Conservation (phyloP, 1,140 invertebrate genomes). For the Drosophila auraria region DNA sequence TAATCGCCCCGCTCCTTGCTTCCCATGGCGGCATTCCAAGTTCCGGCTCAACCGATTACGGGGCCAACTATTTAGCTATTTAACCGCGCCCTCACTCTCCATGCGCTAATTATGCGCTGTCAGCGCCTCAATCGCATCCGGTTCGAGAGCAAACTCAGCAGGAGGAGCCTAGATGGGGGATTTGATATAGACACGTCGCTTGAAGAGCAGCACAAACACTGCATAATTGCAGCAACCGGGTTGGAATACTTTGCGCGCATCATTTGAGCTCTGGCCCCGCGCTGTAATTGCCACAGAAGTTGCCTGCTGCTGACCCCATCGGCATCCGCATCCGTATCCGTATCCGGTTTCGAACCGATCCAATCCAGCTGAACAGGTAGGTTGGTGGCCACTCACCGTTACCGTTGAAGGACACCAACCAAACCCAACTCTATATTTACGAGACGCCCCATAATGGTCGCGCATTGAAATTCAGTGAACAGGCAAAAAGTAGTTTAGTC, state of each 20-base stretch:
- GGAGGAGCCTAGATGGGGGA: neutral
- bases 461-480: conserved; percentile 73
- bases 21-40: neutral
- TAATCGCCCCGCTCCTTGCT: conserved; percentile 6
- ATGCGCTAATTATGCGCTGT: conserved; percentile 52
- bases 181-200: conserved; percentile 35
- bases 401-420: conserved; percentile 45
- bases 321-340: neutral
- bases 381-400: conserved; percentile 45
- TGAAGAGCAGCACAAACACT: conserved; percentile 39
- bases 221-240: conserved; percentile 32
- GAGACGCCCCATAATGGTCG: conserved; percentile 58
- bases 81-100: neutral
- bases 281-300: conserved; percentile 53
- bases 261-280: conserved; percentile 37
- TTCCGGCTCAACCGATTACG: conserved; percentile 16
- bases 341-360: neutral
- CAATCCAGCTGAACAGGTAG: conserved; percentile 9
- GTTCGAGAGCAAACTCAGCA: conserved; percentile 16
- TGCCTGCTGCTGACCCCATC: conserved; percentile 14
- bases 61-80: conserved; percentile 30
- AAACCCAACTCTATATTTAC: conserved; percentile 42
- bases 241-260: conserved; percentile 49
- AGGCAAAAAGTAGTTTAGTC: conserved; percentile 80
- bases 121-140: conserved; percentile 29